phyloP scores from a whole-genome alignment of 2,888 invertebrate genomes.

The Lottia scabra region DNA sequence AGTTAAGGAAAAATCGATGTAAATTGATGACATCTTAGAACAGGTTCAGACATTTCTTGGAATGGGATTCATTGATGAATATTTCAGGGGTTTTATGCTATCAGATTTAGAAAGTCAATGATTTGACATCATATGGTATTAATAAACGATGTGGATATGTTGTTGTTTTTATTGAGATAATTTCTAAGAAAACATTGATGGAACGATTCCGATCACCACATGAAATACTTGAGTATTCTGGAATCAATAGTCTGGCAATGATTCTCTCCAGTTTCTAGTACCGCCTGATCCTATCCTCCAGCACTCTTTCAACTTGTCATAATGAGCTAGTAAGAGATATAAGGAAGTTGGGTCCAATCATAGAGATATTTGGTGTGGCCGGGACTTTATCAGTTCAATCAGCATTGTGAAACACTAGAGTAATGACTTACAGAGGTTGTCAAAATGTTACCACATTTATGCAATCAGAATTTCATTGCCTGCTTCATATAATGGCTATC shows the following conservation, averaged over 20 bases:
- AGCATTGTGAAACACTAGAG: background rate
- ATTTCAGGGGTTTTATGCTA: too few relatives aligned
- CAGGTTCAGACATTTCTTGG: too few relatives aligned
- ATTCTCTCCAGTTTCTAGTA: background rate
- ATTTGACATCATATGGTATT: too few relatives aligned
- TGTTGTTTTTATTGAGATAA: too few relatives aligned
- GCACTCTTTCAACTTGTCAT: slow-evolving; percentile 3
- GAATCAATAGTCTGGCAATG: slow-evolving; percentile 1
- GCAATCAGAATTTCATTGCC: background rate
- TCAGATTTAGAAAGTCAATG: too few relatives aligned
- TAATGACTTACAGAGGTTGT: slow-evolving; percentile 6
- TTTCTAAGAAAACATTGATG: too few relatives aligned
- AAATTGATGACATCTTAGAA: too few relatives aligned
- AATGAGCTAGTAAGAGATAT: background rate
- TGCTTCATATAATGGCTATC: background rate
- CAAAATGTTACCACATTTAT: slow-evolving; percentile 5
- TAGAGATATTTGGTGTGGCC: slow-evolving; percentile 5
- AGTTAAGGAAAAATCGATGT: too few relatives aligned
- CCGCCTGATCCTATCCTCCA: background rate
- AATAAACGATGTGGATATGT: too few relatives aligned
- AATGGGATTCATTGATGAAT: too few relatives aligned
- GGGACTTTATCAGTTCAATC: background rate
- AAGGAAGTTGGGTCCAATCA: slow-evolving; percentile 4
- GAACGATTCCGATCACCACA: background rate
- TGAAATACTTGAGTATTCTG: background rate